Percentiles rank a stretch among this genome's conserved stretches.
Evolutionary conservation across 2,888 invertebrate genomes (phyloP).

Genomic region (Theretra japonica): DNA sequence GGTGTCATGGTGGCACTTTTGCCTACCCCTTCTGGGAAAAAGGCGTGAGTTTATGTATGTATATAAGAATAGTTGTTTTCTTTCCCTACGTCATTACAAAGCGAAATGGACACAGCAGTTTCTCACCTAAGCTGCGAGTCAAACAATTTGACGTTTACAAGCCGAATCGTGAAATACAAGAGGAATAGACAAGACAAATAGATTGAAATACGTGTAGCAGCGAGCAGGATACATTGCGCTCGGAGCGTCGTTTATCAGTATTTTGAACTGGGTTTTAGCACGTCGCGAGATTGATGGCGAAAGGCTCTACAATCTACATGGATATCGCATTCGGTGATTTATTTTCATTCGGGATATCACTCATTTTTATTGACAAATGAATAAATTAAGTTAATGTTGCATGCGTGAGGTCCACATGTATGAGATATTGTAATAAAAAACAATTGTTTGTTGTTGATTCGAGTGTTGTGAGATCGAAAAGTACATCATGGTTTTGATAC

Average conservation of each 20-base stretch:
- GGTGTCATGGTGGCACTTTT: too few species aligned
- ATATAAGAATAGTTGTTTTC: too few species aligned
- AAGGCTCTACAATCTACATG: background rate
- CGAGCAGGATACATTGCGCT: background rate
- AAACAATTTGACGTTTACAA: background rate
- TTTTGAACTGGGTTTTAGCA: conserved; percentile 5
- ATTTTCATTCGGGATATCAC: background rate
- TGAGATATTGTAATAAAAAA: too few species aligned
- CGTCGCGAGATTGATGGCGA: background rate
- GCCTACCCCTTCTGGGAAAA: too few species aligned
- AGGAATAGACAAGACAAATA: conserved; percentile 1
- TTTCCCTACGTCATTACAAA: too few species aligned
- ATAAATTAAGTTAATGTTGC: too few species aligned
- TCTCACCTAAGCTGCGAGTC: background rate
- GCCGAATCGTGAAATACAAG: background rate
- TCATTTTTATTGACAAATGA: too few species aligned
- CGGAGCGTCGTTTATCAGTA: conserved; percentile 18
- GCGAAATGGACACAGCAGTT: background rate
- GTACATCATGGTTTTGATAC: too few species aligned
- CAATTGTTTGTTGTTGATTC: too few species aligned
- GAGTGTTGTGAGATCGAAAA: too few species aligned
- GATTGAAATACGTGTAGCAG: background rate
- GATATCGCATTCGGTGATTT: background rate
- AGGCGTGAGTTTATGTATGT: too few species aligned
- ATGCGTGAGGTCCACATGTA: too few species aligned